phyloP scores from a whole-genome alignment of 2,113 vertebrate species.

The Puntigrus tetrazona region DNA sequence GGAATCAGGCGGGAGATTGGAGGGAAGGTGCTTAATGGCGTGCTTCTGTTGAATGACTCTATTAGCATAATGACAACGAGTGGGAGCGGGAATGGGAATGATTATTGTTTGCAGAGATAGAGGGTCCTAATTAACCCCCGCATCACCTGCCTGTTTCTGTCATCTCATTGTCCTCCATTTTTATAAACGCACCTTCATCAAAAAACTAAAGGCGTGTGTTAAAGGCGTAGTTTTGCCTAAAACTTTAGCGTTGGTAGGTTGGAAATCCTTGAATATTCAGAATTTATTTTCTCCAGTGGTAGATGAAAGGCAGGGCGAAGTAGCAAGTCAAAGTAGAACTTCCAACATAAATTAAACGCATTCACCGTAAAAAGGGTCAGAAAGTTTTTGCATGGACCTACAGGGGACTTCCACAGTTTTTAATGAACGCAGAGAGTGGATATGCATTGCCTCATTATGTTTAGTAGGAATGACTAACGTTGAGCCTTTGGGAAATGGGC shows the following conservation, averaged over 20 bases:
- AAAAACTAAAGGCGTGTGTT: not conserved
- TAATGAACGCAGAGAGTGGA: constrained; percentile 19
- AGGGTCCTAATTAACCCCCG: constrained; percentile 32
- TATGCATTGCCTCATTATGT: constrained; percentile 27
- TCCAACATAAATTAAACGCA: not conserved
- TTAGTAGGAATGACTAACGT: constrained; percentile 23
- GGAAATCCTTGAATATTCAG: not conserved
- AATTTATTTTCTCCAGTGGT: not conserved
- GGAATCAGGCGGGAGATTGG: constrained; percentile 52
- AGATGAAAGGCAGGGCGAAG: too few relatives aligned
- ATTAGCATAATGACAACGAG: constrained; percentile 65
- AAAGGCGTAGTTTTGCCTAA: not conserved
- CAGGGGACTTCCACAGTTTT: not conserved
- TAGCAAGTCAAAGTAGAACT: not conserved
- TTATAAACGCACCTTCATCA: not conserved
- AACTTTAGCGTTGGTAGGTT: not conserved
- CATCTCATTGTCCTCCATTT: constrained; percentile 7
- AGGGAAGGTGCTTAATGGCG: constrained; percentile 66
- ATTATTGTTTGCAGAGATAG: constrained; percentile 46
- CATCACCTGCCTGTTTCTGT: constrained; percentile 21
- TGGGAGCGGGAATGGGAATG: constrained; percentile 37
- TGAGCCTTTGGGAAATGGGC: constrained; percentile 35
- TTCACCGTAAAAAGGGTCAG: not conserved
- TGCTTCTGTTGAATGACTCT: constrained; percentile 60
- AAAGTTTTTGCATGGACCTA: constrained; percentile 1